Percentiles rank a stretch among this genome's conserved stretches.
phyloP scores from a whole-genome alignment of 2,888 invertebrate species.

The Pimpla rufipes region DNA sequence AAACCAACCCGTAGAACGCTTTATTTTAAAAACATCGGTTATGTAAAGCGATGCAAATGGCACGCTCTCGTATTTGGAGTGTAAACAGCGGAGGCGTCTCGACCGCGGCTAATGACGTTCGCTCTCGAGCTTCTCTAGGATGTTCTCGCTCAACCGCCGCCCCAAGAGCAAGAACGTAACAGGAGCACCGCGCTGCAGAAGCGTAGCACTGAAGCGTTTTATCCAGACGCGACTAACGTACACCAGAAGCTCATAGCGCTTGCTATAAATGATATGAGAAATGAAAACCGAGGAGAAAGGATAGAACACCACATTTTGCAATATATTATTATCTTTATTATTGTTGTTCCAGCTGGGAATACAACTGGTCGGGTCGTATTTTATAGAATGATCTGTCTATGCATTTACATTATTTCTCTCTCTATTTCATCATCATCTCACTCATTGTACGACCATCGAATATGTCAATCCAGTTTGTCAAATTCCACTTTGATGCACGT shows the following conservation, averaged over 20 bases:
- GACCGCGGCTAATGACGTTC: constrained; percentile 77
- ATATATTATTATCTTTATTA: constrained; percentile 11
- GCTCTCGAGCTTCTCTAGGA: constrained; percentile 65
- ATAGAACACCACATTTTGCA: constrained; percentile 5
- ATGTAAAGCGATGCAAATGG: constrained; percentile 77
- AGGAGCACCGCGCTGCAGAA: constrained; percentile 31
- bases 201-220: constrained; percentile 37
- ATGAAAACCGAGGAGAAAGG: constrained; percentile 14
- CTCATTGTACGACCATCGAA: neutral
- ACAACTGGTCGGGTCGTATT: neutral
- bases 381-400: neutral
- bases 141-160: constrained; percentile 59
- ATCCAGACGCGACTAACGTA: constrained; percentile 41
- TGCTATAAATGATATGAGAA: constrained; percentile 21
- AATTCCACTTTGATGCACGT: constrained; percentile 3
- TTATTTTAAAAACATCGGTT: constrained; percentile 77
- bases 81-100: constrained; percentile 75
- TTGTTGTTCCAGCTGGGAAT: neutral
- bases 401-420: neutral
- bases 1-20: constrained; percentile 47
- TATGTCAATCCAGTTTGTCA: neutral
- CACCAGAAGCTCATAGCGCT: constrained; percentile 27
- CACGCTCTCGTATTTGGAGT: constrained; percentile 75
- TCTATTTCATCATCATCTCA: neutral
- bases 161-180: constrained; percentile 47